Conservation (phyloP, 2,888 invertebrate genomes). For the Latrodectus elegans region DNA sequence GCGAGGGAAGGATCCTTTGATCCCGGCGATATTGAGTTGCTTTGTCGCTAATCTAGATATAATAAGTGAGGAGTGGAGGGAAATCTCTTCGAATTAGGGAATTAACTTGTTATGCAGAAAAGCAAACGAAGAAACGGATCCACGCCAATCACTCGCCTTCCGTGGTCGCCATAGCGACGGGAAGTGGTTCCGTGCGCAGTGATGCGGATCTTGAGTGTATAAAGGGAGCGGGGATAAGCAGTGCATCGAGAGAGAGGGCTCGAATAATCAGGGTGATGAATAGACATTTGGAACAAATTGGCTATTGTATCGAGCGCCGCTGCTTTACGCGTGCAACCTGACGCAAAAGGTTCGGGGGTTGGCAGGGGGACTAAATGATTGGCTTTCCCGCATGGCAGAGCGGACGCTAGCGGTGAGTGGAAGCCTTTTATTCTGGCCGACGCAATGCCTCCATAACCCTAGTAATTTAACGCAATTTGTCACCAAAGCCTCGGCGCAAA, state of each 20-base stretch:
- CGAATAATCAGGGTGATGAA: constrained; percentile 70
- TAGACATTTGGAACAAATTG: constrained; percentile 70
- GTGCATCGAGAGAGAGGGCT: constrained; percentile 58
- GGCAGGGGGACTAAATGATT: constrained; percentile 67
- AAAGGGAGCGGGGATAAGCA: constrained; percentile 48
- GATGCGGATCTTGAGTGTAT: constrained; percentile 58
- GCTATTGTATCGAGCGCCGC: constrained; percentile 69
- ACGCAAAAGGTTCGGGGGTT: constrained; percentile 38
- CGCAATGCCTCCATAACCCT: constrained; percentile 69
- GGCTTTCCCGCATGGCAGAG: constrained; percentile 69
- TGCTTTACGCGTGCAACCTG: constrained; percentile 62
- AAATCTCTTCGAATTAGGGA: constrained; percentile 62
- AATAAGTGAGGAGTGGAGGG: constrained; percentile 60
- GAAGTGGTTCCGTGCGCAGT: constrained; percentile 60
- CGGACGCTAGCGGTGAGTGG: constrained; percentile 67
- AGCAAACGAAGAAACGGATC: constrained; percentile 62
- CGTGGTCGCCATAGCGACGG: constrained; percentile 49
- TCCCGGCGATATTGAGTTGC: constrained; percentile 44
- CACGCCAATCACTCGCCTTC: constrained; percentile 63
- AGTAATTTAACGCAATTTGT: constrained; percentile 71
- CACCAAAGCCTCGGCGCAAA: constrained; percentile 69
- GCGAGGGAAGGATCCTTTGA: constrained; percentile 20
- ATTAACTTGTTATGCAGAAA: constrained; percentile 63
- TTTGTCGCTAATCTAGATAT: constrained; percentile 56
- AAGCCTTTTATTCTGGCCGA: constrained; percentile 65